phyloP scores from a whole-genome alignment of 2,797 vertebrate genomes.

The Arremon aurantiirostris region DNA sequence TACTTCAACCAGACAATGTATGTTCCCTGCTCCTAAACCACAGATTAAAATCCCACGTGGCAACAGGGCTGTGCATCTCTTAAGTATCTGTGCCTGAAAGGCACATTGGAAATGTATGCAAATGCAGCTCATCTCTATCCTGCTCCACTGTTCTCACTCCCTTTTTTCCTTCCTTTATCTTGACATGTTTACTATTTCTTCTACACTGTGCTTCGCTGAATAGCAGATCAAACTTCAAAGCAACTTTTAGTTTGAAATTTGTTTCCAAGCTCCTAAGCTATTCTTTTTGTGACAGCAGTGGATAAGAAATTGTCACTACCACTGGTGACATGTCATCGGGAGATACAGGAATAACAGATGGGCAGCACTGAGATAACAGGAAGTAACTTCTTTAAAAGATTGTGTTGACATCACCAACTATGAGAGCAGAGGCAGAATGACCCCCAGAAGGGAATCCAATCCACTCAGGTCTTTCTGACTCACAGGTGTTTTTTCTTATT shows the following conservation, averaged over 20 bases:
- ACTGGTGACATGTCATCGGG: conserved; percentile 36
- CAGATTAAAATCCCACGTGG: background rate
- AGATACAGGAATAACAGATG: conserved; percentile 60
- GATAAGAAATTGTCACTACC: conserved; percentile 59
- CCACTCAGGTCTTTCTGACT: background rate
- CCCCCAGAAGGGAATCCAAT: conserved; percentile 10
- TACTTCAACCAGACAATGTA: background rate
- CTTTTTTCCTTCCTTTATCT: conserved; percentile 39
- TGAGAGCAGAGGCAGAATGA: conserved; percentile 25
- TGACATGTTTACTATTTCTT: conserved; percentile 51
- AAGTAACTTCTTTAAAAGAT: conserved; percentile 49
- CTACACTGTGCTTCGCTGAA: conserved; percentile 19
- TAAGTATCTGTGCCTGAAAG: background rate
- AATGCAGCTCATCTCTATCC: background rate
- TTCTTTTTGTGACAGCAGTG: conserved; percentile 50
- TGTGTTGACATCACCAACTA: conserved; percentile 51
- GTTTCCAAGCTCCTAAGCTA: conserved; percentile 47
- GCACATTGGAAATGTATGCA: background rate
- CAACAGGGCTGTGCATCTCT: background rate
- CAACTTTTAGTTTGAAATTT: conserved; percentile 57
- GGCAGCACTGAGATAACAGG: conserved; percentile 47
- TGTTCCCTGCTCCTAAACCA: background rate
- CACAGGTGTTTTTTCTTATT: background rate
- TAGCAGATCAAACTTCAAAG: conserved; percentile 66
- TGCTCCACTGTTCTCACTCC: background rate